Evolutionary conservation across 2,888 invertebrate genomes (phyloP), one percentile per base, ranked within the genome.

Genomic region (Sthenelais limicola): DNA sequence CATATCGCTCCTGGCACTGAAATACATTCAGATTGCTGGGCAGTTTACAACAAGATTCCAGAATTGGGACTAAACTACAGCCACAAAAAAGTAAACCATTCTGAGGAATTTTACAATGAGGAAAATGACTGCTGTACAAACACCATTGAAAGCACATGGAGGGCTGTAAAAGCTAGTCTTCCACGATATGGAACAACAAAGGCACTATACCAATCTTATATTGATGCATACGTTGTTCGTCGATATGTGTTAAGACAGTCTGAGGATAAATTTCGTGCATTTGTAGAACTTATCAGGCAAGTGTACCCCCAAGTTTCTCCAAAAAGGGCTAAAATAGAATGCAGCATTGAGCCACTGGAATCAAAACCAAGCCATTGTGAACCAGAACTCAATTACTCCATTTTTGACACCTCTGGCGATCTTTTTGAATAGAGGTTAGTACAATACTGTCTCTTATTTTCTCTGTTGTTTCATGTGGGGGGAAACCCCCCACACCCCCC

Each of bases 31-130:
- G 74, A 74, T 35, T 71, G 66, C 30, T 74, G 74, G 74, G 71
- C 71, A 24, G 71, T 77, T 0, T 79, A 79, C 62, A 47, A 52
- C 12, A 49, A 26, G 26, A 28, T 79, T 1, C 28, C 32, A 1
- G 18, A 71, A 15, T n/a, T 70, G 21, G 79, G 77, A 1, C n/a
- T n/a, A n/a, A n/a, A n/a, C n/a, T 80, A 76, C 54, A 18, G 48
- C 1, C 80, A 79, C 51, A 32, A 77, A 12, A 80, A 66, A 0
- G 76, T 80, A 4, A 81, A 80, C 52, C 80, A 80, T 68, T 47
- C 38, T n/a, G 62, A 72, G 21, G 75, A 78, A 21, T 81, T 78
- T 52, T 76, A 78, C 9, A 78, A 81, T 68, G 74, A 76, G 15
- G 72, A 72, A 21, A 78, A 74, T 28, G 71, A 74, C 1, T 75